Conservation (phyloP, 2,888 invertebrate species). For the Lycaena phlaeas region DNA sequence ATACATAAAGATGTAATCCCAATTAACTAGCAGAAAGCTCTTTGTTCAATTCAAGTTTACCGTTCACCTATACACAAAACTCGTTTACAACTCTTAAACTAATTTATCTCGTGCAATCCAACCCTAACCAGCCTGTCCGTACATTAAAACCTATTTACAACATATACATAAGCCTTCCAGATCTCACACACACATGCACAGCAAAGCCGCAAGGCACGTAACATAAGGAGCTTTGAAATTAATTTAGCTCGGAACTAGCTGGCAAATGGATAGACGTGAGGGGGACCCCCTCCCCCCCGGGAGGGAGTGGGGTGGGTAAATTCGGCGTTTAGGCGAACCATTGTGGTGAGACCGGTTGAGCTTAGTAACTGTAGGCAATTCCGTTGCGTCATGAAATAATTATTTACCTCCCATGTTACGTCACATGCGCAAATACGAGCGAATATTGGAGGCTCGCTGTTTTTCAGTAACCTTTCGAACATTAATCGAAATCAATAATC, state of each 20-base stretch:
- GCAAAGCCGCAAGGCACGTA: conserved; percentile 72
- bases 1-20: too few relatives aligned
- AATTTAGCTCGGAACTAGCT: conserved; percentile 74
- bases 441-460: too few relatives aligned
- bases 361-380: conserved; percentile 49
- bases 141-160: conserved; percentile 40
- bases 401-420: conserved; percentile 17
- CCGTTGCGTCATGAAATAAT: conserved; percentile 23
- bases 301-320: conserved; percentile 40
- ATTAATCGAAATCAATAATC: too few relatives aligned
- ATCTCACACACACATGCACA: conserved; percentile 51
- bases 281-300: conserved; percentile 36
- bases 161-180: conserved; percentile 57
- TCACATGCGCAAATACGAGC: too few relatives aligned
- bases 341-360: conserved; percentile 58
- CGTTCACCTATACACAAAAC: conserved; percentile 9
- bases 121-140: conserved; percentile 63
- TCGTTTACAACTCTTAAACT: conserved; percentile 39
- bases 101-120: conserved; percentile 67
- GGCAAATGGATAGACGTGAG: conserved; percentile 74
- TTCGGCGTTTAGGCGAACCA: conserved; percentile 69
- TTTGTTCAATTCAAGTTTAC: too few relatives aligned
- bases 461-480: too few relatives aligned
- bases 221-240: conserved; percentile 74
- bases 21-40: too few relatives aligned